phyloP scores from a whole-genome alignment of 2,113 vertebrate species.

The Phaethornis superciliosus region DNA sequence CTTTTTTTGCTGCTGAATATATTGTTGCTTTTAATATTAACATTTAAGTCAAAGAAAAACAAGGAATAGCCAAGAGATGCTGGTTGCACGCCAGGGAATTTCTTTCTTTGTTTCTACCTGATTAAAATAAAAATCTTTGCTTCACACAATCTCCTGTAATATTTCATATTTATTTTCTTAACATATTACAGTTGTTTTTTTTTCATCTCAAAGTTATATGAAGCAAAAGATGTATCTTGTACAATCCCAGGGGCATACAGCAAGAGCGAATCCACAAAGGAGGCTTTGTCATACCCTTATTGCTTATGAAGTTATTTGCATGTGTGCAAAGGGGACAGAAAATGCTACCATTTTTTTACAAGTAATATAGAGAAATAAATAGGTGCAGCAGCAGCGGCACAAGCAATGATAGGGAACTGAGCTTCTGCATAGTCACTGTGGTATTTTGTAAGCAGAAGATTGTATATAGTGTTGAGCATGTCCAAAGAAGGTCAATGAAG shows the following conservation, averaged over 20 bases:
- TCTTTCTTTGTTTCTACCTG: background rate
- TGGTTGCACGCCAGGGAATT: background rate
- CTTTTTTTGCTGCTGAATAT: no score
- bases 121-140: background rate
- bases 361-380: background rate
- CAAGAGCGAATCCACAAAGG: fast-evolving
- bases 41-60: background rate
- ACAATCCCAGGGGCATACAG: background rate
- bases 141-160: background rate
- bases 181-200: background rate
- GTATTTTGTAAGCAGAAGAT: background rate
- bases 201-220: background rate
- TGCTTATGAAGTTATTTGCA: background rate
- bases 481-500: no score
- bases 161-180: background rate
- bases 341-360: background rate
- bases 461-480: no score
- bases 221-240: background rate
- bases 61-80: background rate
- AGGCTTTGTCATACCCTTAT: background rate
- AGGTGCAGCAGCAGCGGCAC: background rate
- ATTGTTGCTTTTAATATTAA: no score
- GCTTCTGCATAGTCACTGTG: background rate
- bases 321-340: background rate
- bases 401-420: background rate